A percentile compares a stretch with the other conserved stretches of the same genome.
These are phyloP conservation scores for Autographa pulchrina DNA, from an alignment of 2,888 invertebrate species.

Conservation along the genomic window DNA sequence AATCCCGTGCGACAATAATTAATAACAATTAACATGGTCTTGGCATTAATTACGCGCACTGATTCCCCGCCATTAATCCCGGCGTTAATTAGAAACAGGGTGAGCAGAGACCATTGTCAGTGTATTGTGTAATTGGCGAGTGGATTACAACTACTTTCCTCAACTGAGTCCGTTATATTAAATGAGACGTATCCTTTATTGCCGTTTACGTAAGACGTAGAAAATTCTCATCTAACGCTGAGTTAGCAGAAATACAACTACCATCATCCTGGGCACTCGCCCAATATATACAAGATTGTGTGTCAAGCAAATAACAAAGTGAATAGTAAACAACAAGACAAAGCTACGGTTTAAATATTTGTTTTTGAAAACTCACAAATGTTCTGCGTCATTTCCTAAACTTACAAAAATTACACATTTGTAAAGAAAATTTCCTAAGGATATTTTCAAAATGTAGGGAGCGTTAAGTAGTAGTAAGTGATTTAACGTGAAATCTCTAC, in stretches of 20 bases:
- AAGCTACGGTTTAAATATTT: not conserved
- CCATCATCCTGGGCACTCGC: constrained; percentile 51
- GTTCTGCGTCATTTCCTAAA: no score
- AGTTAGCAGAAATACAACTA: constrained; percentile 44
- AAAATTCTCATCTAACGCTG: constrained; percentile 31
- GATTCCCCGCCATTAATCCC: constrained; percentile 47
- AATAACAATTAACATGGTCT: constrained; percentile 52
- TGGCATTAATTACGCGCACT: constrained; percentile 44
- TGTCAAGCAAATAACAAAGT: constrained; percentile 23
- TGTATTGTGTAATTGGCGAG: constrained; percentile 18
- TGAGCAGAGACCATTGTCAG: constrained; percentile 18
- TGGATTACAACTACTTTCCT: constrained; percentile 10
- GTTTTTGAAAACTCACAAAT: not conserved
- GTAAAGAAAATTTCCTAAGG: no score
- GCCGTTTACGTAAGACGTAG: constrained; percentile 33
- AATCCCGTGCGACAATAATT: constrained; percentile 38
- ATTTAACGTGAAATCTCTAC: no score
- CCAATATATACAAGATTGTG: constrained; percentile 37
- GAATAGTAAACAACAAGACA: constrained; percentile 15
- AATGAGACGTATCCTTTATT: constrained; percentile 25
- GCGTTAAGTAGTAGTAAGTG: no score
- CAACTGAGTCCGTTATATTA: constrained; percentile 6
- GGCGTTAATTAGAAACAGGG: constrained; percentile 32
- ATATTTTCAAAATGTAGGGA: no score
- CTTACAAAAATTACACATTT: no score